Conservation (phyloP, 2,797 vertebrate species). For the Limnodromus scolopaceus region DNA sequence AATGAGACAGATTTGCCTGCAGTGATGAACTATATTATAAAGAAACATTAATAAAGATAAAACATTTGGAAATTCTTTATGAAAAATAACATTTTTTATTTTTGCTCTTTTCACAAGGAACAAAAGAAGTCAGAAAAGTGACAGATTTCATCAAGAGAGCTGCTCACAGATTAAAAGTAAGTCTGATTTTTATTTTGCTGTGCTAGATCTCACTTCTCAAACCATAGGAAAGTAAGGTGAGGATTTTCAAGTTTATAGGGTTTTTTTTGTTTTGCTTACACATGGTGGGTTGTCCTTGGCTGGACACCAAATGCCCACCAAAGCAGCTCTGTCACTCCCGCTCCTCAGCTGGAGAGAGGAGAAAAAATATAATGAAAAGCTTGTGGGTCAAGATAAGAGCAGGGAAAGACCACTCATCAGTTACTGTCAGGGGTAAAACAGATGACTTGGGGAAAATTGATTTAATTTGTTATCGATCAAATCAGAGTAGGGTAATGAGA, state of each 20-base stretch:
- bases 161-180: slow-evolving; percentile 72
- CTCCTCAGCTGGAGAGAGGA: not conserved
- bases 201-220: slow-evolving; percentile 70
- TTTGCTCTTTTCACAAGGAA: slow-evolving; percentile 79
- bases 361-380: not conserved
- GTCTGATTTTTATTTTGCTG: slow-evolving; percentile 50
- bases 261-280: not conserved
- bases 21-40: slow-evolving; percentile 75
- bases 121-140: slow-evolving; percentile 74
- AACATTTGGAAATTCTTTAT: slow-evolving; percentile 78
- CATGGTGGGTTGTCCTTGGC: not conserved
- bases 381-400: not conserved
- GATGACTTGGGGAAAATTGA: not conserved
- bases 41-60: slow-evolving; percentile 82
- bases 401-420: not conserved
- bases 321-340: not conserved
- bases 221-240: slow-evolving; percentile 66
- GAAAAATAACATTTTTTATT: slow-evolving; percentile 75
- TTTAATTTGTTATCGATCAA: not conserved
- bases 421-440: not conserved
- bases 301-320: not conserved
- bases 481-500: not conserved
- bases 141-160: slow-evolving; percentile 82
- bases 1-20: slow-evolving; percentile 73
- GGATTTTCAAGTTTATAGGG: slow-evolving; percentile 61